Percentiles rank a stretch among this genome's conserved stretches.
phyloP scores from a whole-genome alignment of 2,797 vertebrate genomes.

The Alfaro cultratus region DNA sequence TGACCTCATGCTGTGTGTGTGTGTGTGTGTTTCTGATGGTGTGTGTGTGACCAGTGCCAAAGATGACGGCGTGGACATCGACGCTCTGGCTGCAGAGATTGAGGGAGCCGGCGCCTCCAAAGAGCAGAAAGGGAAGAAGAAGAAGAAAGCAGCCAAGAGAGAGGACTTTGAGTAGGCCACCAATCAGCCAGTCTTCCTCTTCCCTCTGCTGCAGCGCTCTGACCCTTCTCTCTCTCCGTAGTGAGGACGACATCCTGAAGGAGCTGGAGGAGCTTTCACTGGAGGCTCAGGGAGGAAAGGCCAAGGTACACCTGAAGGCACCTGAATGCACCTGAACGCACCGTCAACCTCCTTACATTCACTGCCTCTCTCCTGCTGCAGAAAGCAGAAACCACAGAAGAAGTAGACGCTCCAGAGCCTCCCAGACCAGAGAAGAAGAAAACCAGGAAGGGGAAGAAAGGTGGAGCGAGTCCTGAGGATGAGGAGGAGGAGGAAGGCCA shows the following conservation, averaged over 20 bases:
- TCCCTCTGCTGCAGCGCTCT: not conserved
- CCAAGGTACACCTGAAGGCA: slow-evolving; percentile 58
- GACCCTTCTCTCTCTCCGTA: slow-evolving; percentile 57
- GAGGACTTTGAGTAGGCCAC: slow-evolving; percentile 79
- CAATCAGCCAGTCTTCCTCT: not conserved
- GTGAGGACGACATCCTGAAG: slow-evolving; percentile 96
- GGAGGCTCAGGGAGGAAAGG: slow-evolving; percentile 86
- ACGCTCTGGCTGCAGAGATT: slow-evolving; percentile 92
- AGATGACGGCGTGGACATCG: slow-evolving; percentile 86
- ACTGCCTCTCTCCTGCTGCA: slow-evolving; percentile 47
- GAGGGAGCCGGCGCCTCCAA: slow-evolving; percentile 91
- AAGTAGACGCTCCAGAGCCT: slow-evolving; percentile 74
- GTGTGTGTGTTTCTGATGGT: too few relatives aligned
- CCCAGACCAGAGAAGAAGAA: slow-evolving; percentile 90
- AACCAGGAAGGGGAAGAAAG: slow-evolving; percentile 88
- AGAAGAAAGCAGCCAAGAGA: slow-evolving; percentile 85
- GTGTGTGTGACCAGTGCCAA: slow-evolving; percentile 50
- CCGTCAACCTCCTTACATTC: not conserved
- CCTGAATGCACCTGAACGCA: too few relatives aligned
- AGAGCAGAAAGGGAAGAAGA: slow-evolving; percentile 89
- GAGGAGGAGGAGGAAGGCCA: slow-evolving; percentile 83
- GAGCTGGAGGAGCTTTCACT: slow-evolving; percentile 93
- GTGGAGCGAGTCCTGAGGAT: slow-evolving; percentile 78
- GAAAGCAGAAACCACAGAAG: slow-evolving; percentile 82
- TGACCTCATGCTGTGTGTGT: not conserved